Evolutionary conservation across 2,888 invertebrate species (phyloP).

Genomic region (Drosophila siamana): DNA sequence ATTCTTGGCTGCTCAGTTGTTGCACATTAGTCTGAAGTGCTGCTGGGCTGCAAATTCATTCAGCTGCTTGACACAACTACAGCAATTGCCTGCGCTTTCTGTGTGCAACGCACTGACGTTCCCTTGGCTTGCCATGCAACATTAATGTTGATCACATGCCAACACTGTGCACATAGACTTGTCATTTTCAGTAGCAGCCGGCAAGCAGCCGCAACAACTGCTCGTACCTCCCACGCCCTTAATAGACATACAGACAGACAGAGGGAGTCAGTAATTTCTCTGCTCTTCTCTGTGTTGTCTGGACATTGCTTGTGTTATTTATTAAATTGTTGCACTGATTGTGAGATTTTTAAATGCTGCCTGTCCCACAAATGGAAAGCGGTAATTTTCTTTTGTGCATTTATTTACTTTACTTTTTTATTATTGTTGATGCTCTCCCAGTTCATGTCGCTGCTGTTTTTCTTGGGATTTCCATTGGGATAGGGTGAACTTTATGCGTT

Average conservation of each 20-base stretch:
- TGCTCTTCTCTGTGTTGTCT: neutral
- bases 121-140: slow-evolving; percentile 43
- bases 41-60: slow-evolving; percentile 41
- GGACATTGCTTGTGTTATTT: slow-evolving; percentile 30
- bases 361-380: slow-evolving; percentile 43
- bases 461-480: slow-evolving; percentile 34
- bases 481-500: slow-evolving; percentile 34
- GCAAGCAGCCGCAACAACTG: slow-evolving; percentile 25
- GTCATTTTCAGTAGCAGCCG: slow-evolving; percentile 57
- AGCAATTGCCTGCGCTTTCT: slow-evolving; percentile 23
- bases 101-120: neutral
- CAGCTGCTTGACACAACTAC: slow-evolving; percentile 42
- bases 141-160: slow-evolving; percentile 69
- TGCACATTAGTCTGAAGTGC: slow-evolving; percentile 12
- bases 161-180: slow-evolving; percentile 66
- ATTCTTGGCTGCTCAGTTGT: neutral
- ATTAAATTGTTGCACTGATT: slow-evolving; percentile 63
- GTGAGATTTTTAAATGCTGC: slow-evolving; percentile 45
- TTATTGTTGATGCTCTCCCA: slow-evolving; percentile 18
- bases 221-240: slow-evolving; percentile 28
- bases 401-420: slow-evolving; percentile 56
- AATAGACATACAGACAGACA: slow-evolving; percentile 7
- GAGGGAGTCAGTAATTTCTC: neutral
- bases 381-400: slow-evolving; percentile 63
- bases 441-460: slow-evolving; percentile 8